Evolutionary conservation across 2,113 vertebrate species (phyloP), one percentile per base, ranked within the genome.

Genomic region (Chaenocephalus aceratus): DNA sequence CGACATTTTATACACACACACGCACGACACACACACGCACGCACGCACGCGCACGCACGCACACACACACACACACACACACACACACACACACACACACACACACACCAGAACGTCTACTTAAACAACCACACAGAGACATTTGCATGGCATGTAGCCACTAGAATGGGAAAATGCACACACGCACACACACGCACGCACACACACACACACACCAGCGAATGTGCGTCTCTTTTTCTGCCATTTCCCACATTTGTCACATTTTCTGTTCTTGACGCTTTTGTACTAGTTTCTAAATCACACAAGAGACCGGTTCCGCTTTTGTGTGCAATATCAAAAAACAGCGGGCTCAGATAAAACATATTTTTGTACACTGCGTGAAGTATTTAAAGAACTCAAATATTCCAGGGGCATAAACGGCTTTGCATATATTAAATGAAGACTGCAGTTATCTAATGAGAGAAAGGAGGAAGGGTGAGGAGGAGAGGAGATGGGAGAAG

Each of bases 371-470:
- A 83, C 79, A 63, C 91, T 74, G 83, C 76, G 62, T 85, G 87
- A 90, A 91, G 87, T 84, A 86, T 93, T 91, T 91, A 84, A 89
- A 88, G 80, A 86, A 88, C 76, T 90, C 75, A 90, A 93, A 86
- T 85, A 84, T 91, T 93, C 89, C 75, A 84, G 82, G 83, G 89
- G 82, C 87, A 86, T 85, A 83, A 91, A 91, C 65, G 80, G 87
- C 91, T 91, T 88, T 89, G 90, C 88, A 90, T 92, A 87, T 81
- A 86, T 92, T 90, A 86, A 83, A 86, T 2, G 45, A 84, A 65
- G 76, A 82, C 68, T 83, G 79, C 78, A 84, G 84, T 87, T 87
- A 92, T 89, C 83, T 90, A 88, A 93, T 88, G 84, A 90, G 81
- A 68, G 80, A 68, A 79, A 67, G 66, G 57, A 82, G 80, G 80